phyloP scores from a whole-genome alignment of 2,113 vertebrate species.

The Sapajus apella region DNA sequence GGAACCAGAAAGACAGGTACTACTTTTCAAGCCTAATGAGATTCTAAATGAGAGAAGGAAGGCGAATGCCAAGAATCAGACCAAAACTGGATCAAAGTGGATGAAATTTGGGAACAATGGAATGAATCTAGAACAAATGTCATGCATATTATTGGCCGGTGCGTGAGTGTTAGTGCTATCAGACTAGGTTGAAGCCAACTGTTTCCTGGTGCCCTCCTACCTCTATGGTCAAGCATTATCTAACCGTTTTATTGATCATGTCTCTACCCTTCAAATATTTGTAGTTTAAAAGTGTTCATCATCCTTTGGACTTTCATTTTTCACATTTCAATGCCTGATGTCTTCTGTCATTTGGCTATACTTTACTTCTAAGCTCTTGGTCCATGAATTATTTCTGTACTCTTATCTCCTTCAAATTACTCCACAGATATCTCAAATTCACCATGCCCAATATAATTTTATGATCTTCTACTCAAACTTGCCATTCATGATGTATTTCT shows the following conservation, averaged over 20 bases:
- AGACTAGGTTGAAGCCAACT: background rate
- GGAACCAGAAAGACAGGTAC: background rate
- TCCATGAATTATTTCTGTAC: background rate
- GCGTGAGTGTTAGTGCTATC: background rate
- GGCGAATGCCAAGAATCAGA: background rate
- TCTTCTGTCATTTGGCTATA: background rate
- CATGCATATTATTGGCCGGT: background rate
- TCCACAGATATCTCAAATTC: background rate
- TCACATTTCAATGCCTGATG: background rate
- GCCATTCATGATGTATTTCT: background rate
- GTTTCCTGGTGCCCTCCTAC: background rate
- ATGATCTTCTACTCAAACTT: background rate
- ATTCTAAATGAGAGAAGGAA: background rate
- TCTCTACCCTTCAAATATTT: background rate
- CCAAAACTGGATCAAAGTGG: background rate
- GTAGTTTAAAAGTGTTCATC: background rate
- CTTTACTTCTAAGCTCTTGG: background rate
- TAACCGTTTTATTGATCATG: background rate
- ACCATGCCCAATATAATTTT: background rate
- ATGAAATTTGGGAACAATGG: background rate
- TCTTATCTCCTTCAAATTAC: background rate
- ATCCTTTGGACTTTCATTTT: background rate
- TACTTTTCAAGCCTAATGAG: background rate
- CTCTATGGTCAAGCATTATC: background rate
- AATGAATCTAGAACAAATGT: background rate